Evolutionary conservation across 2,113 vertebrate species (phyloP).

Genomic region (Anas platyrhynchos): DNA sequence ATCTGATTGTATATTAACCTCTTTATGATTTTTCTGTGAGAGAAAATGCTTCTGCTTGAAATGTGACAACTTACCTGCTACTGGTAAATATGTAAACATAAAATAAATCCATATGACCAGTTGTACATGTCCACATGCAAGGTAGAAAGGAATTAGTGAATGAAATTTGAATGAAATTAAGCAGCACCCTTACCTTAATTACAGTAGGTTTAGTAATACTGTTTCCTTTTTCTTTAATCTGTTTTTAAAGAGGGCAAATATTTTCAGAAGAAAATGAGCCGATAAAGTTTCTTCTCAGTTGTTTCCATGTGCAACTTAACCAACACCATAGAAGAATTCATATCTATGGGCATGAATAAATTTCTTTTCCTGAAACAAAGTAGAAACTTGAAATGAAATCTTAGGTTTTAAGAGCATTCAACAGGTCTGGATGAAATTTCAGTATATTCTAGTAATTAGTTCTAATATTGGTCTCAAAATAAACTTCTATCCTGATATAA

Average conservation of each 20-base stretch:
- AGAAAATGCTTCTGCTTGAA: background rate
- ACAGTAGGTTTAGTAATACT: background rate
- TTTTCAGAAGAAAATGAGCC: background rate
- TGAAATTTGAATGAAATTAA: background rate
- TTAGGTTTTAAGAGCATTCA: background rate
- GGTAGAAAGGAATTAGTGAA: background rate
- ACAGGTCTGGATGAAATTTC: background rate
- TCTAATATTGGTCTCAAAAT: background rate
- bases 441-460: background rate
- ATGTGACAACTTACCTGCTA: background rate
- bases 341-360: background rate
- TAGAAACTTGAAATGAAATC: background rate
- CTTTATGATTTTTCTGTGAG: background rate
- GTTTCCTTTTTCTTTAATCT: background rate
- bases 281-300: background rate
- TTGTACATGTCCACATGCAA: background rate
- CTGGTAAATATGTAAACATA: background rate
- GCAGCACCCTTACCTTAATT: background rate
- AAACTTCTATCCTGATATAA: background rate
- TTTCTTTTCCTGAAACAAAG: background rate
- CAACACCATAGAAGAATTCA: accelerated
- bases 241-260: background rate
- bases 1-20: background rate
- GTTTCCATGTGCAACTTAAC: background rate
- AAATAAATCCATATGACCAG: background rate